These are phyloP conservation scores for Aspidoscelis tigris DNA, from an alignment of 2,113 vertebrate genomes.

Conservation along the genomic window DNA sequence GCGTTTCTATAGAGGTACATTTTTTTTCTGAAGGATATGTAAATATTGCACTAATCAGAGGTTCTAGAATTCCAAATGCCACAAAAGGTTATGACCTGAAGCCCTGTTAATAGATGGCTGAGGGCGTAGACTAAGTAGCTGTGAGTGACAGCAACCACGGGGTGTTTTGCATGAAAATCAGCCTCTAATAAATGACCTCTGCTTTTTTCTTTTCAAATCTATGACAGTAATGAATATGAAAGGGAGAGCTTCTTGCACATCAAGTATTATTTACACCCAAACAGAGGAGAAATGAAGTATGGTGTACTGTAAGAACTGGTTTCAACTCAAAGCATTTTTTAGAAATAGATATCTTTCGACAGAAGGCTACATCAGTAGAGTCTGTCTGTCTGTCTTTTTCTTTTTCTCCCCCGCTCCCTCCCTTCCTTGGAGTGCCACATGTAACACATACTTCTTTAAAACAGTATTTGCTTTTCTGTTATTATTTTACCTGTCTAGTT, in stretches of 20 bases:
- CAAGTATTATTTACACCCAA: conserved; percentile 90
- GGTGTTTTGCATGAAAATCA: conserved; percentile 90
- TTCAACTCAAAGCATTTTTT: conserved; percentile 30
- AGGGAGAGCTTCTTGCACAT: conserved; percentile 84
- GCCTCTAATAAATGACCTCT: conserved; percentile 94
- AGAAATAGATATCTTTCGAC: conserved; percentile 23
- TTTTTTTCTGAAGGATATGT: conserved; percentile 89
- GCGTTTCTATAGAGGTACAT: conserved; percentile 83
- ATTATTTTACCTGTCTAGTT: not conserved
- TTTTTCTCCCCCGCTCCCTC: too few species aligned
- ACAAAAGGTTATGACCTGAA: conserved; percentile 90
- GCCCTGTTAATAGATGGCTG: conserved; percentile 89
- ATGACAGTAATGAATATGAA: conserved; percentile 95
- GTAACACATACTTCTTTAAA: conserved; percentile 32
- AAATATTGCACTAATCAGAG: conserved; percentile 95
- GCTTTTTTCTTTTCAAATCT: conserved; percentile 86
- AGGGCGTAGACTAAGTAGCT: conserved; percentile 73
- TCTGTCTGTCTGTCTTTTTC: too few species aligned
- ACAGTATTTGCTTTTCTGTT: conserved; percentile 47
- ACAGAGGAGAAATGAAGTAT: conserved; percentile 70
- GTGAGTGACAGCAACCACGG: conserved; percentile 93
- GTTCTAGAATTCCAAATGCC: conserved; percentile 93
- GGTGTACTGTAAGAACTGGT: conserved; percentile 17
- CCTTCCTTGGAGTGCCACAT: not conserved
- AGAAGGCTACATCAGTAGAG: conserved; percentile 38